phyloP scores from a whole-genome alignment of 2,113 vertebrate species.

The Hippocampus guttulatus region DNA sequence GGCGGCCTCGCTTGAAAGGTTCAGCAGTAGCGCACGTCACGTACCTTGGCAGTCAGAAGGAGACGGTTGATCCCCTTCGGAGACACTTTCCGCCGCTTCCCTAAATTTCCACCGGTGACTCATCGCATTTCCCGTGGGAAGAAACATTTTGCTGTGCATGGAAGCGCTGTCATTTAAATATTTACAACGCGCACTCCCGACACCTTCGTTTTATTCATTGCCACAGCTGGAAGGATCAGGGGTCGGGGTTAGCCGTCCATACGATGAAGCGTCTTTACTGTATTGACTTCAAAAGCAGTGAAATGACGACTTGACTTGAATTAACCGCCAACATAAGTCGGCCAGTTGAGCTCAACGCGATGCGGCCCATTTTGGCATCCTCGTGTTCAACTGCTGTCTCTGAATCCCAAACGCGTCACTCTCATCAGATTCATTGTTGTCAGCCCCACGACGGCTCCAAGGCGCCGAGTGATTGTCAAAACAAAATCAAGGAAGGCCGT shows the following conservation, averaged over 20 bases:
- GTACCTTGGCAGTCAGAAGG: constrained; percentile 12
- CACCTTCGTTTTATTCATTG: not conserved
- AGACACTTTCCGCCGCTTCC: constrained; percentile 9
- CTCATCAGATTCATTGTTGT: not conserved
- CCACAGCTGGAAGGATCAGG: not conserved
- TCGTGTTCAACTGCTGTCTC: not conserved
- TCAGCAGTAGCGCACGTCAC: constrained; percentile 23
- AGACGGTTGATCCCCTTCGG: constrained; percentile 24
- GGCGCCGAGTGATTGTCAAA: not conserved
- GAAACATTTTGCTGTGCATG: not conserved
- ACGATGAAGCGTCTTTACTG: not conserved
- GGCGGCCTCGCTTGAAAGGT: constrained; percentile 16
- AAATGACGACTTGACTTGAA: not conserved
- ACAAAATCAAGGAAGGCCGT: constrained; percentile 59
- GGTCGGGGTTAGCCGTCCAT: not conserved
- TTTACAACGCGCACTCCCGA: not conserved
- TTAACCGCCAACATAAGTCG: not conserved
- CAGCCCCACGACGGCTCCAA: constrained; percentile 1
- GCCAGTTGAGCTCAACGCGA: not conserved
- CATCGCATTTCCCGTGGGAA: constrained; percentile 8
- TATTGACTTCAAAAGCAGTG: not conserved
- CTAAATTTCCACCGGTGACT: constrained; percentile 21
- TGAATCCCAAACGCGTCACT: not conserved
- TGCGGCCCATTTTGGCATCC: not conserved
- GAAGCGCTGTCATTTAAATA: constrained; percentile 10